phyloP scores from a whole-genome alignment of 1,140 invertebrate genomes.

The Oryctes rhinoceros region DNA sequence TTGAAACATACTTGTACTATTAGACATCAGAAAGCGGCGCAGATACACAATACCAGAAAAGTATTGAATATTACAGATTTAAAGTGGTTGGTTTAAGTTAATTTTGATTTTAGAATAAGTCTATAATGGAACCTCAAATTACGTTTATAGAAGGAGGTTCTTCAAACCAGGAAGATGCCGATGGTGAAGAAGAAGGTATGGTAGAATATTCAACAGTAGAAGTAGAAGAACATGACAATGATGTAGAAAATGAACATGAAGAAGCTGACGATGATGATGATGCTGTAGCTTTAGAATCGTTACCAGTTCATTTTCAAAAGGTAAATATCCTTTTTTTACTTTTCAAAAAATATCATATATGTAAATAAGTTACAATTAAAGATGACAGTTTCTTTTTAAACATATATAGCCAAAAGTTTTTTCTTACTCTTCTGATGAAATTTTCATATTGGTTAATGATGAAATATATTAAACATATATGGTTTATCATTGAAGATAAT shows the following conservation, averaged over 20 bases:
- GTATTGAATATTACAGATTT: constrained; percentile 37
- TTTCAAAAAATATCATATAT: not conserved
- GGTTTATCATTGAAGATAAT: not conserved
- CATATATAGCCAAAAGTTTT: too few relatives aligned
- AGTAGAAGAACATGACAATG: constrained; percentile 45
- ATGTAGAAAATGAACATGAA: constrained; percentile 52
- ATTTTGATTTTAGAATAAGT: not conserved
- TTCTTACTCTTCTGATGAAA: too few relatives aligned
- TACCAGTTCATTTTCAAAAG: constrained; percentile 47
- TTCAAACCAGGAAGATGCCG: constrained; percentile 45
- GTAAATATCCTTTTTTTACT: constrained; percentile 32
- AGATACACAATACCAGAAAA: constrained; percentile 54
- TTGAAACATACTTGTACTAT: constrained; percentile 69
- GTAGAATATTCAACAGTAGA: constrained; percentile 52
- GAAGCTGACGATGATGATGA: constrained; percentile 54
- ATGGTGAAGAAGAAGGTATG: constrained; percentile 43
- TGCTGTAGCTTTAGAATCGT: constrained; percentile 42
- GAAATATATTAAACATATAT: not conserved
- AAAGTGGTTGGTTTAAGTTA: not conserved
- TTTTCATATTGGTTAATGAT: not conserved
- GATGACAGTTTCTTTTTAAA: too few relatives aligned
- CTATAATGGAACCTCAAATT: constrained; percentile 7
- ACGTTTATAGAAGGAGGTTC: not conserved
- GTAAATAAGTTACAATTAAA: too few relatives aligned
- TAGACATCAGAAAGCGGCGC: constrained; percentile 66